phyloP scores from a whole-genome alignment of 2,113 vertebrate species.

The Sturnus vulgaris region DNA sequence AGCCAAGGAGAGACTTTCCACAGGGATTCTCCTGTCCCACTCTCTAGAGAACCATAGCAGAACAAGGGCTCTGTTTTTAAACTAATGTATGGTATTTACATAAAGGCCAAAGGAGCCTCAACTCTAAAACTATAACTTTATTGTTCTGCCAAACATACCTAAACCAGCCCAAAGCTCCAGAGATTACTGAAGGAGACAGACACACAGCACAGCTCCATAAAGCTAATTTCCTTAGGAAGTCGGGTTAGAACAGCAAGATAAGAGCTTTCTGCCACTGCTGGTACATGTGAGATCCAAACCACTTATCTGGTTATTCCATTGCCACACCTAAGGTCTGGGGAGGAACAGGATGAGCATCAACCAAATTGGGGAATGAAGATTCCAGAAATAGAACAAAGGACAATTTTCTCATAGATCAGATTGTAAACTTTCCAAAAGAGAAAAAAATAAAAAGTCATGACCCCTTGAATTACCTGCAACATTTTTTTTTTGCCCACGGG shows the following conservation, averaged over 20 bases:
- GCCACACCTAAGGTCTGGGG: background rate
- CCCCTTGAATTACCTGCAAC: background rate
- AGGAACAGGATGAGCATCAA: background rate
- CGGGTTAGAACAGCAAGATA: background rate
- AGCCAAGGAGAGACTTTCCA: background rate
- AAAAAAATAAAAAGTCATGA: background rate
- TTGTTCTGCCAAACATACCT: background rate
- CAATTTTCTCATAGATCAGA: background rate
- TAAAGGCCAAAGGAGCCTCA: background rate
- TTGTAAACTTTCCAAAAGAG: background rate
- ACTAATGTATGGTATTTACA: background rate
- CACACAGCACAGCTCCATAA: background rate
- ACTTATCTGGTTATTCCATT: background rate
- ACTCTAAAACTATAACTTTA: background rate
- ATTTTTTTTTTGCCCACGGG: background rate
- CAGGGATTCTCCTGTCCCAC: background rate
- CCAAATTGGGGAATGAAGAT: background rate
- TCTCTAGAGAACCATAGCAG: accelerated
- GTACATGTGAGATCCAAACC: background rate
- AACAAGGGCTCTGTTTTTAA: background rate
- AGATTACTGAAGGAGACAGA: background rate
- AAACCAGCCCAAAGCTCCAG: background rate
- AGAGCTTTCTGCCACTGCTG: background rate
- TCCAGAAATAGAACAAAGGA: background rate
- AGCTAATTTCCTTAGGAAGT: background rate